A percentile compares a stretch with the other conserved stretches of the same genome.
phyloP scores from a whole-genome alignment of 2,113 vertebrate genomes.

The Panurus biarmicus region DNA sequence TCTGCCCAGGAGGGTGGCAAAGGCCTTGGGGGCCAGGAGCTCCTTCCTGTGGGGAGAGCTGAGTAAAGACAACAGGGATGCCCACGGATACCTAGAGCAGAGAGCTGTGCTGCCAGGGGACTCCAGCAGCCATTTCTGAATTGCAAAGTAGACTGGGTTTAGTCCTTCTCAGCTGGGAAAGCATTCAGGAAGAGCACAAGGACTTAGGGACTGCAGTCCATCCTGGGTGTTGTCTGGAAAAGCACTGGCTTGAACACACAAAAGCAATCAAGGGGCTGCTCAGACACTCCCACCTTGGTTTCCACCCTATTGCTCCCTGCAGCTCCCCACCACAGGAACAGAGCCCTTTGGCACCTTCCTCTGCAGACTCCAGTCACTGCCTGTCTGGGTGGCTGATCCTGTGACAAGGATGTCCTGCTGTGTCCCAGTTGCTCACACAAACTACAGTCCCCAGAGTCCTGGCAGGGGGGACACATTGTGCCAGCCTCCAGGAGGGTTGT shows the following conservation, averaged over 20 bases:
- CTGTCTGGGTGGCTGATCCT: not conserved
- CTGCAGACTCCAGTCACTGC: not conserved
- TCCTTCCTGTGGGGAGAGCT: not conserved
- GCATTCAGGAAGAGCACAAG: not conserved
- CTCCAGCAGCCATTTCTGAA: not conserved
- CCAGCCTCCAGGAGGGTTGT: not conserved
- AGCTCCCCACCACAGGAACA: not conserved
- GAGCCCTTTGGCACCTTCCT: not conserved
- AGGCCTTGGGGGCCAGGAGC: not conserved
- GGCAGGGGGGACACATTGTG: rapidly evolving
- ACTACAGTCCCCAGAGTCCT: not conserved
- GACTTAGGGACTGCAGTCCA: too few species aligned
- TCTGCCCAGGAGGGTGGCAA: not conserved
- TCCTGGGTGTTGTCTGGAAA: not conserved
- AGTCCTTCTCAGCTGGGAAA: not conserved
- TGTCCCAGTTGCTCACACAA: not conserved
- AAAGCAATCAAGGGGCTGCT: not conserved
- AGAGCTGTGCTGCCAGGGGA: not conserved
- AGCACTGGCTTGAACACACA: not conserved
- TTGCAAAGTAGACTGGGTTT: not conserved
- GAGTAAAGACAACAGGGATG: rapidly evolving
- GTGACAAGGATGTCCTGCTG: not conserved
- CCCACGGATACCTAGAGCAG: not conserved
- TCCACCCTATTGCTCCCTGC: not conserved
- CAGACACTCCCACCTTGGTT: not conserved